These are phyloP conservation scores for Fundulus diaphanus DNA, from an alignment of 2,797 vertebrate species.

Conservation along the genomic window DNA sequence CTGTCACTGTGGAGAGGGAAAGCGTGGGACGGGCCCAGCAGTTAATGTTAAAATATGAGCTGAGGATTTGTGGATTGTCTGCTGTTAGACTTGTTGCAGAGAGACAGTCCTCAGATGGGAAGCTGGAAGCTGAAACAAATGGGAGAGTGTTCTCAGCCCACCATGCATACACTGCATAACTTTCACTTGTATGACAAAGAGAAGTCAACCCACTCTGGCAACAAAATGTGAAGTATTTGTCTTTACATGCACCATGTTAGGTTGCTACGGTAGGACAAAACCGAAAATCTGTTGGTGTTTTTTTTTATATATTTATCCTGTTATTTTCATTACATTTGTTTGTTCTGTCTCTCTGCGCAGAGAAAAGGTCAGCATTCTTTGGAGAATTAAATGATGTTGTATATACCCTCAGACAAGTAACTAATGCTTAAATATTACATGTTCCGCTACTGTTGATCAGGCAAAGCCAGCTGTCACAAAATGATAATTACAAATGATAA, in stretches of 20 bases:
- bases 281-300: neutral
- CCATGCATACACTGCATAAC: conserved; percentile 52
- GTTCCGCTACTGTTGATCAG: no score
- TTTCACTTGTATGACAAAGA: conserved; percentile 44
- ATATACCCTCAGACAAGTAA: no score
- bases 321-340: neutral
- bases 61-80: conserved; percentile 69
- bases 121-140: conserved; percentile 69
- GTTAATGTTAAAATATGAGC: conserved; percentile 76
- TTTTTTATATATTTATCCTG: neutral
- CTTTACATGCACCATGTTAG: neutral
- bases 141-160: conserved; percentile 36
- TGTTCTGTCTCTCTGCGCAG: neutral
- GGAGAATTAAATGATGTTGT: neutral
- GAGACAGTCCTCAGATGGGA: conserved; percentile 37
- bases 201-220: neutral
- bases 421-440: no score
- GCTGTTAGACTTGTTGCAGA: conserved; percentile 55
- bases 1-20: conserved; percentile 40
- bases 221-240: neutral
- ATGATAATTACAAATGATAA: no score
- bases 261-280: neutral
- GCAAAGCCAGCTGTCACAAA: no score
- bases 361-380: neutral
- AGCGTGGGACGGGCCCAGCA: conserved; percentile 60